Evolutionary conservation across 2,797 vertebrate species (phyloP).

Genomic region (Galaxias olidus): DNA sequence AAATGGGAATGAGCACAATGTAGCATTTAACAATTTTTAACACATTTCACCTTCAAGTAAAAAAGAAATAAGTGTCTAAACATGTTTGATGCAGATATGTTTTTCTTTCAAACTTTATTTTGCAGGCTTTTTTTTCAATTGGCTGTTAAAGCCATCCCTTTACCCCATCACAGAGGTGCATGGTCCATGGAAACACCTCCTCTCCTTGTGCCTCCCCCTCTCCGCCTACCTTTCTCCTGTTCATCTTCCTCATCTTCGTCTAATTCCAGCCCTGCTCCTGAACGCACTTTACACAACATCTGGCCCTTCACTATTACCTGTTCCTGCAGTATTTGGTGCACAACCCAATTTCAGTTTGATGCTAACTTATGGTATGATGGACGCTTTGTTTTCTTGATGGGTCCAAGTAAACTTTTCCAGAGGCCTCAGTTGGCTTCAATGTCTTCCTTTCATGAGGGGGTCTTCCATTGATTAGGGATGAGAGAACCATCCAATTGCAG

Average conservation of each 20-base stretch:
- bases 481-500: too few relatives aligned
- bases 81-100: slow-evolving; percentile 17
- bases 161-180: background rate
- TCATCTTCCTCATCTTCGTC: background rate
- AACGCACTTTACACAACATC: too few relatives aligned
- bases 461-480: too few relatives aligned
- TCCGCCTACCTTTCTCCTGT: background rate
- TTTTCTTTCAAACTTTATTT: slow-evolving; percentile 25
- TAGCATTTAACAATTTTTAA: slow-evolving; percentile 29
- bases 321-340: too few relatives aligned
- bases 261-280: background rate
- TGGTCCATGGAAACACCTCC: background rate
- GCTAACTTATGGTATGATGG: too few relatives aligned
- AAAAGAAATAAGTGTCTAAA: slow-evolving; percentile 27
- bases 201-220: background rate
- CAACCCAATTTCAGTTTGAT: too few relatives aligned
- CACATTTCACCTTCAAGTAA: slow-evolving; percentile 20
- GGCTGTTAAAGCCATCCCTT: background rate
- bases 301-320: too few relatives aligned
- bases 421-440: too few relatives aligned
- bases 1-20: slow-evolving; percentile 24
- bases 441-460: too few relatives aligned
- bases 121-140: background rate
- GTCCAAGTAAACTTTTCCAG: too few relatives aligned
- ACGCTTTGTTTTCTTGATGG: too few relatives aligned